Evolutionary conservation across 2,888 invertebrate species (phyloP).

Genomic region (Pterostichus madidus): DNA sequence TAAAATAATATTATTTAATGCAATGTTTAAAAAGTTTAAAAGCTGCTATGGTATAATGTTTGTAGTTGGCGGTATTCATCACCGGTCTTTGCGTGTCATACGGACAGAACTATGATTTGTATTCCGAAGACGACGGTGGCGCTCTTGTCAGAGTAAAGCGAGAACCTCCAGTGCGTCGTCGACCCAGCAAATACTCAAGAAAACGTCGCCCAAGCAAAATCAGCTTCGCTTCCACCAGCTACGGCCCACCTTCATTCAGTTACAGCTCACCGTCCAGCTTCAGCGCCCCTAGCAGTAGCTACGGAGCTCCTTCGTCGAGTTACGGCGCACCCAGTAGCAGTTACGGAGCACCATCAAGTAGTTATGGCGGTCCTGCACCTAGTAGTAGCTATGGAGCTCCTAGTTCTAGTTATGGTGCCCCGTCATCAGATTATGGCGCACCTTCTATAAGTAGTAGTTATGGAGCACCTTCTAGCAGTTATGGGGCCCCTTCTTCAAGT

Average conservation of each 20-base stretch:
- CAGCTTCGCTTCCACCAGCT: constrained; percentile 27
- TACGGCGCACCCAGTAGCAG: constrained; percentile 27
- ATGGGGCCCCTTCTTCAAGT: constrained; percentile 33
- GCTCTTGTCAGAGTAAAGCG: constrained; percentile 43
- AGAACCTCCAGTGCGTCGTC: constrained; percentile 52
- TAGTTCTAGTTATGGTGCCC: constrained; percentile 36
- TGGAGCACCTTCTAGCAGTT: constrained; percentile 27
- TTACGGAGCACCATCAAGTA: constrained; percentile 54
- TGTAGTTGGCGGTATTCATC: constrained; percentile 18
- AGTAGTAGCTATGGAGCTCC: constrained; percentile 43
- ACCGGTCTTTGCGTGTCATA: not conserved
- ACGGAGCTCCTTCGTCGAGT: constrained; percentile 44
- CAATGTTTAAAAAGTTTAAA: not conserved
- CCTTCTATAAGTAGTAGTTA: constrained; percentile 24
- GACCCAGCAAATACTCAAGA: constrained; percentile 12
- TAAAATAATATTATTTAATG: too few relatives aligned
- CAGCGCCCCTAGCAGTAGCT: constrained; percentile 33
- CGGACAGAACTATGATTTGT: constrained; percentile 9
- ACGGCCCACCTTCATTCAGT: constrained; percentile 15
- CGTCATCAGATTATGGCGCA: not conserved
- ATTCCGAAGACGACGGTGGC: not conserved
- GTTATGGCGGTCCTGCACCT: constrained; percentile 46
- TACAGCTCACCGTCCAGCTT: constrained; percentile 34
- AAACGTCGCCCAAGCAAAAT: constrained; percentile 33
- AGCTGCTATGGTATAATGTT: not conserved